These are phyloP conservation scores for Polietes domitor DNA, from an alignment of 2,888 invertebrate species.

Conservation along the genomic window DNA sequence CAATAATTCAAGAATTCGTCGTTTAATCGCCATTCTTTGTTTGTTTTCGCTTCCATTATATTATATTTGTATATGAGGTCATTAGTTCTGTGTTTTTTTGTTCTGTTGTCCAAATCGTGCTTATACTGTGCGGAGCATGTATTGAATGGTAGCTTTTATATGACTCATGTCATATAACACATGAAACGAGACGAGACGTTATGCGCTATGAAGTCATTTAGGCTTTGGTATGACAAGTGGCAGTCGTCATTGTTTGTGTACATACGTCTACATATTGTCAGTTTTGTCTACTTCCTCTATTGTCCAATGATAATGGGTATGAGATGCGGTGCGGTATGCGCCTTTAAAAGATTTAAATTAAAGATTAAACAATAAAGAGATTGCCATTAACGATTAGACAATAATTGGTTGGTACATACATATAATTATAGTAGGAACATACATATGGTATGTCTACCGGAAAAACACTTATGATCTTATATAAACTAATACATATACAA, in stretches of 20 bases:
- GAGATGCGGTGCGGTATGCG: neutral
- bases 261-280: neutral
- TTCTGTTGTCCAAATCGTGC: slow-evolving; percentile 20
- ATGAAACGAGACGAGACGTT: neutral
- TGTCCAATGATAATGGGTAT: neutral
- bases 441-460: no score
- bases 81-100: slow-evolving; percentile 41
- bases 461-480: no score
- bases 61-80: slow-evolving; percentile 53
- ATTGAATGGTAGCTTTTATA: slow-evolving; percentile 6
- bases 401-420: no score
- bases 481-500: no score
- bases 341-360: neutral
- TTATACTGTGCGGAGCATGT: neutral
- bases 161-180: slow-evolving; percentile 41
- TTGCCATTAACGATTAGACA: no score
- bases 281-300: neutral
- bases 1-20: neutral
- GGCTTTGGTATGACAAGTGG: slow-evolving; percentile 21
- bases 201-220: slow-evolving; percentile 41
- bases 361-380: neutral
- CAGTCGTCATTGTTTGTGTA: neutral
- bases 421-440: no score
- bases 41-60: neutral
- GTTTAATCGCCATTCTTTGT: neutral